Base-by-base conservation (phyloP, 2,888 invertebrate genomes). In the Drosophila mercatorum region DNA sequence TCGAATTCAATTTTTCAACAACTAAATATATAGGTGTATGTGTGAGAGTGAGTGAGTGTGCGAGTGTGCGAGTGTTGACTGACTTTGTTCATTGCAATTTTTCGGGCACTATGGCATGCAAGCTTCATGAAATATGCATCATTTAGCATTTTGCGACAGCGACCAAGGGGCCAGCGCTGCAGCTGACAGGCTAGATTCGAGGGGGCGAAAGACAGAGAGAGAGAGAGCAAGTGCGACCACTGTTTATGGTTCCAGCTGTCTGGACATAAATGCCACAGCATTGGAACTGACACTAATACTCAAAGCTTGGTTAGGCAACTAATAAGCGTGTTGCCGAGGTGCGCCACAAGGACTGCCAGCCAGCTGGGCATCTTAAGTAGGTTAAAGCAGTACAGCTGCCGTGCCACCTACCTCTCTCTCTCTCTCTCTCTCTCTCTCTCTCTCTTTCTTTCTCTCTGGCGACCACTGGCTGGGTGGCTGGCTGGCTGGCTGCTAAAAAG, bases 101-200 rank as follows among this genome's bases (percentile, higher is more conserved):
- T 78, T 74, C 65, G 49, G 49, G 44, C 62, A 79, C 61, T 63
- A 66, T 73, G 60, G 59, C 66, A 68, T 53, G 64, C 60, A 52
- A 74, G 69, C 74, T 73, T 68, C 82, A 85, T 87, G 74, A 80
- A 85, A 89, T 88, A 89, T 89, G 78, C 88, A 89, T 87, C 80
- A 73, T 74, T 89, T 84, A 74, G 68, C 80, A 81, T 14, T 77
- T 83, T 81, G 63, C 75, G 70, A 56, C 52, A 47, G 47, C 40
- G 34, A 47, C 40, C 59, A 38, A 43, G 49, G 49, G 64, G 61
- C 61, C 40, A 38, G 44, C 53, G 59, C 34, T 87, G 81, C 87
- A 72, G 61, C 71, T 87, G 87, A 87, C 79, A 70, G 31, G 46
- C 26, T 26, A 26, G 12, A 11, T 10, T 38, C 53, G 53, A 40